Percentiles rank a stretch among this genome's conserved stretches.
These are phyloP conservation scores for Pyrrhura leucotis DNA, from an alignment of 2,797 vertebrate genomes.

Conservation along the genomic window DNA sequence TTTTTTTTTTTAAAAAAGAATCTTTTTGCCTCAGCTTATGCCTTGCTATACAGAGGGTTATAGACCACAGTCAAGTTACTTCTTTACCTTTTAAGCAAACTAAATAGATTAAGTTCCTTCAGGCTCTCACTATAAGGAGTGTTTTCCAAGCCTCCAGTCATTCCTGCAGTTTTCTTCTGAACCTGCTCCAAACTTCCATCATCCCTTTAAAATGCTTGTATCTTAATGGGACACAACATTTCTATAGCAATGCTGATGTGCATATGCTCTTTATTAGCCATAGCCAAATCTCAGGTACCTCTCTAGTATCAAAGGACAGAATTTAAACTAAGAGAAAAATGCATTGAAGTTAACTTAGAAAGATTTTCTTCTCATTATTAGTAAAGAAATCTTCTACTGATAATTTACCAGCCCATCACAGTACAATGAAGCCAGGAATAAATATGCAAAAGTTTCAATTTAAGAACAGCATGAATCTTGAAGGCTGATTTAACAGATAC, in stretches of 20 bases:
- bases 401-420: background rate
- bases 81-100: background rate
- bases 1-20: background rate
- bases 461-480: constrained; percentile 39
- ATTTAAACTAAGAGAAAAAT: background rate
- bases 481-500: constrained; percentile 51
- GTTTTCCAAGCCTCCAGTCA: background rate
- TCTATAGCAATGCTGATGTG: background rate
- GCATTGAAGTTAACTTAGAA: background rate
- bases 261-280: background rate
- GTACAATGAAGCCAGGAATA: constrained; percentile 26
- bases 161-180: constrained; percentile 25
- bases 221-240: background rate
- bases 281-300: background rate
- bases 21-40: background rate
- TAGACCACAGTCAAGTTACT: background rate
- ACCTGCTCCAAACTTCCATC: constrained; percentile 7
- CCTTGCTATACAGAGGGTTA: background rate
- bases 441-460: constrained; percentile 25
- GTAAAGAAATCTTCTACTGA: background rate
- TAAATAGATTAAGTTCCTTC: constrained; percentile 1
- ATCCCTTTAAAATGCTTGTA: constrained; percentile 3
- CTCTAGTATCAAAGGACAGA: background rate
- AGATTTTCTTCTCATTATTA: background rate
- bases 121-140: background rate